Conservation (phyloP, 1,140 invertebrate genomes). For the Colletes gigas region DNA sequence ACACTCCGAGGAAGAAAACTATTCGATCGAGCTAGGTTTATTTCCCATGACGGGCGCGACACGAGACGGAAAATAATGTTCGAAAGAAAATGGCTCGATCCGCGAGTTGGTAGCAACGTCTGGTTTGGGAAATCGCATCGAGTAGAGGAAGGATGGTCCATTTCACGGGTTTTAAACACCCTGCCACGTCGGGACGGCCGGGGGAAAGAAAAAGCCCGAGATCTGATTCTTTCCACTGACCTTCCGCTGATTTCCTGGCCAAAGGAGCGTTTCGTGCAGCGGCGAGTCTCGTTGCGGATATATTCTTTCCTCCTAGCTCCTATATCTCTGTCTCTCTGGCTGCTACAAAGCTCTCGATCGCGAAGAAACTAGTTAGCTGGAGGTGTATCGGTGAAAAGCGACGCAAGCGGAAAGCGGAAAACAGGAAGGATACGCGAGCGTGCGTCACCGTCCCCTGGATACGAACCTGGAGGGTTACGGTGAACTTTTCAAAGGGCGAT, state of each 20-base stretch:
- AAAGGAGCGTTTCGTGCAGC: no score
- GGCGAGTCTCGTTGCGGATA: no score
- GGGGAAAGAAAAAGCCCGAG: constrained; percentile 18
- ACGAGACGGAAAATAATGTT: constrained; percentile 2
- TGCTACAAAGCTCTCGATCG: neutral
- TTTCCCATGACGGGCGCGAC: no score
- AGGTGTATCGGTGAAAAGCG: constrained; percentile 16
- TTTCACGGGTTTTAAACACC: constrained; percentile 60
- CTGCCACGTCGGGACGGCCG: neutral
- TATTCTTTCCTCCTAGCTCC: neutral
- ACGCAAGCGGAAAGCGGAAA: constrained; percentile 15
- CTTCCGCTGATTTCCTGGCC: no score
- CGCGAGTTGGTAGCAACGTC: no score
- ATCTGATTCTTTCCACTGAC: no score
- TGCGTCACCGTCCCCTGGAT: constrained; percentile 6
- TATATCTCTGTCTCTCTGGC: neutral
- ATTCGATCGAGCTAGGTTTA: neutral
- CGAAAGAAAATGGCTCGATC: neutral
- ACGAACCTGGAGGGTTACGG: constrained; percentile 17
- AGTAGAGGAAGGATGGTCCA: constrained; percentile 13
- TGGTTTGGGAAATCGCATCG: no score
- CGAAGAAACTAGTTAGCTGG: constrained; percentile 31
- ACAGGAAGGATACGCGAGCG: neutral
- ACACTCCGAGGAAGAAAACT: no score
- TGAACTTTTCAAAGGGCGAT: constrained; percentile 72